A percentile compares a stretch with the other conserved stretches of the same genome.
These are phyloP conservation scores for Diglossa cyanea DNA, from an alignment of 2,797 vertebrate species.

Conservation along the genomic window DNA sequence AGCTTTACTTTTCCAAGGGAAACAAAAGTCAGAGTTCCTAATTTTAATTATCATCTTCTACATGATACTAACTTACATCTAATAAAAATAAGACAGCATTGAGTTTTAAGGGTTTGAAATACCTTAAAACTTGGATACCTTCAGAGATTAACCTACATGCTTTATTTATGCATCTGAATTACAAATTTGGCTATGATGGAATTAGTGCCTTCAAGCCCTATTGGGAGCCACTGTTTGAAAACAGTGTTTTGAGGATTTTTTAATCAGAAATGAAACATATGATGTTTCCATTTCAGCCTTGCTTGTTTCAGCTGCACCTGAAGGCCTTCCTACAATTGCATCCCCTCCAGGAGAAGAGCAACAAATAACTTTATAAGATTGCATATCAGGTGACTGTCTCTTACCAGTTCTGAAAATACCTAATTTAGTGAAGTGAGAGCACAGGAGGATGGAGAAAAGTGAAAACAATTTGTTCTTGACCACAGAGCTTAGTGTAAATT, in stretches of 20 bases:
- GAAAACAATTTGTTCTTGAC: neutral
- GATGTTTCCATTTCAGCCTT: neutral
- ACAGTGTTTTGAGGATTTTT: neutral
- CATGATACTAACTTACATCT: neutral
- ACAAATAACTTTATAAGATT: neutral
- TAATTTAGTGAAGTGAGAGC: neutral
- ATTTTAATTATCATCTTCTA: neutral
- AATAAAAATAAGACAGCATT: neutral
- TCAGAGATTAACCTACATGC: neutral
- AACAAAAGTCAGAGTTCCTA: neutral
- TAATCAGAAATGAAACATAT: neutral
- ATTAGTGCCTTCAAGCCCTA: neutral
- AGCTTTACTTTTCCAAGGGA: neutral
- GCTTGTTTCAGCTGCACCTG: neutral
- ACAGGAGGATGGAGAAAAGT: neutral
- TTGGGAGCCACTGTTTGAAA: neutral
- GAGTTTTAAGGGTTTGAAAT: neutral
- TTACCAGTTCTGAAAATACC: neutral
- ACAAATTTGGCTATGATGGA: neutral
- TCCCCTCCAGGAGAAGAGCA: neutral
- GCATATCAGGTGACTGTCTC: neutral
- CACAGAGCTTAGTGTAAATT: neutral
- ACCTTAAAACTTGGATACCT: neutral
- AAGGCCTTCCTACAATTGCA: neutral
- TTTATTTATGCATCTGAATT: neutral